These are phyloP conservation scores for Phylloscopus trochilus DNA, from an alignment of 2,113 vertebrate species.

Conservation along the genomic window DNA sequence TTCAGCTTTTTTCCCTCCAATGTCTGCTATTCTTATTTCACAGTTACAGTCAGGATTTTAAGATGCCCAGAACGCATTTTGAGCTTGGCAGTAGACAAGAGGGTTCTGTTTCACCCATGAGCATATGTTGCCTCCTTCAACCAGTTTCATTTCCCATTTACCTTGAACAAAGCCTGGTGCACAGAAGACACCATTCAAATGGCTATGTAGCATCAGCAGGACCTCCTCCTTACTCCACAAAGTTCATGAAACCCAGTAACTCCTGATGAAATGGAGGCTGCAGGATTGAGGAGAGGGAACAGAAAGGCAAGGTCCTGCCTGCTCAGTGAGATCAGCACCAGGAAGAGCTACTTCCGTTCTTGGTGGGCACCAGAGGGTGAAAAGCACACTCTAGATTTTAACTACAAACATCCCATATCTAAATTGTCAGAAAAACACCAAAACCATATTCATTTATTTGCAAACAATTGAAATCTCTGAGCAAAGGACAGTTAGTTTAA, in stretches of 20 bases:
- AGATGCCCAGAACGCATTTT: background rate
- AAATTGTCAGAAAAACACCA: background rate
- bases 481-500: slow-evolving; percentile 37
- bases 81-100: background rate
- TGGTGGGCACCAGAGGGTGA: background rate
- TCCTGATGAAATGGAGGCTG: background rate
- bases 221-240: background rate
- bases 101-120: background rate
- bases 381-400: background rate
- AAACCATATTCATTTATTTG: background rate
- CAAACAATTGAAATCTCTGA: background rate
- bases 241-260: background rate
- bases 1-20: background rate
- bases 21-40: background rate
- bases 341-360: background rate
- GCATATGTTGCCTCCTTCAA: background rate
- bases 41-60: background rate
- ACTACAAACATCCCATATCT: background rate
- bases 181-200: background rate
- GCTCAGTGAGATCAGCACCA: background rate
- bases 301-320: background rate
- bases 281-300: background rate
- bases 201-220: background rate
- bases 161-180: background rate
- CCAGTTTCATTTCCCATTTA: background rate